phyloP scores from a whole-genome alignment of 2,113 vertebrate species.

The Fulmarus glacialis region DNA sequence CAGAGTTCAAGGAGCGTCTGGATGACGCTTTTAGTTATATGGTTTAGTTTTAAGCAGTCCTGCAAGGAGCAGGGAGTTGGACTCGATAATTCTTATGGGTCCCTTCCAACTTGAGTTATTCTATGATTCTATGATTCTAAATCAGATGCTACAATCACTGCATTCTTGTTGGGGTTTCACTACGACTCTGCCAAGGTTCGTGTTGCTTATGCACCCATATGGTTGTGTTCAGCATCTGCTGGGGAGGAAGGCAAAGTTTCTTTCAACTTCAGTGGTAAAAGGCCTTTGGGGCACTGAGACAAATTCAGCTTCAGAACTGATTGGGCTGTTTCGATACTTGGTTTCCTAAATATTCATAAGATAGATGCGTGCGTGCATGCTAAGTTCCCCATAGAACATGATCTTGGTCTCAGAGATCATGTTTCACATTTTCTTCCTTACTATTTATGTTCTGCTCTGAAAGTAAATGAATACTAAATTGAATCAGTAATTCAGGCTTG shows the following conservation, averaged over 20 bases:
- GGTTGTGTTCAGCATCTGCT: neutral
- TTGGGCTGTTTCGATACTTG: neutral
- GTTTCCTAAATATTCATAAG: neutral
- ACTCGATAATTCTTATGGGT: neutral
- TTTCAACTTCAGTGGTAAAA: neutral
- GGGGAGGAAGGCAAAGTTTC: neutral
- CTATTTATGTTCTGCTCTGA: conserved; percentile 49
- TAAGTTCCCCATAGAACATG: neutral
- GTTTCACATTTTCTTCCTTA: conserved; percentile 28
- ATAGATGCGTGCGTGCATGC: neutral
- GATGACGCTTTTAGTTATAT: no score
- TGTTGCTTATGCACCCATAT: neutral
- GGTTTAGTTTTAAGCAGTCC: no score
- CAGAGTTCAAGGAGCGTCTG: no score
- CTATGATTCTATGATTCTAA: neutral
- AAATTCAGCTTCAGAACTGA: neutral
- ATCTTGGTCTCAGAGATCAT: neutral
- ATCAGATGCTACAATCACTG: neutral
- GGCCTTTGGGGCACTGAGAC: neutral
- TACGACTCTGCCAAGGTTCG: accelerated
- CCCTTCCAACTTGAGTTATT: neutral
- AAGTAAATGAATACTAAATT: conserved; percentile 66
- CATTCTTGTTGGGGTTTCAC: neutral
- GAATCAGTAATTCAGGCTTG: conserved; percentile 48
- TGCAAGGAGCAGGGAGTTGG: no score